Evolutionary conservation across 1,140 invertebrate species (phyloP), one percentile per base, ranked within the genome.

Genomic region (Lordiphosa clarofinis): DNA sequence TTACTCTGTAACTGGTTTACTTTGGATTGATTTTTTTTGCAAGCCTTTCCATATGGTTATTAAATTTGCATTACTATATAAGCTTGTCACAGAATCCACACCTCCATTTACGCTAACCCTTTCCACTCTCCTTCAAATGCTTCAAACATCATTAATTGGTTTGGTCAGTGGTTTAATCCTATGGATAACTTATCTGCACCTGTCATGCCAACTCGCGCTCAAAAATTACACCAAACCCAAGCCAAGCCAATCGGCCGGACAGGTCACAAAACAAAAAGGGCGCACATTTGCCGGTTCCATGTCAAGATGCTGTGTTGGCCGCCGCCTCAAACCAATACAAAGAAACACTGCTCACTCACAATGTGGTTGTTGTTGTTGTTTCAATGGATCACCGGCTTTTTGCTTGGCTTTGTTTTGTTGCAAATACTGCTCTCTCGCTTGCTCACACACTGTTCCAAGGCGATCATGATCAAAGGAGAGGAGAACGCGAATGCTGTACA

Each of bases 341-440:
- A 8, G n/a, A 49, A 15, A 49, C 15, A 49, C 28, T 19, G 28
- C 15, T 62, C 40, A 81, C 52, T 55, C 28, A 31, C 21, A 47
- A 42, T 56, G 38, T 50, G 24, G 6, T 72, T 72, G 15, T 21
- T 57, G 59, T 70, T 69, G 57, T 69, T 69, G 70, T 50, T 40
- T 66, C 57, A 84, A 82, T 82, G 78, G 78, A 82, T 84, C 78
- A 84, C 78, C 78, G 78, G 78, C 78, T 82, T 82, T 84, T 82
- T 82, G 73, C 72, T 84, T 63, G 68, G 46, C 70, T 52, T 79
- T 79, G 68, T 74, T 71, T 81, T 75, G 71, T 82, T 82, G 76
- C 33, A 38, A 37, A 67, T 72, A 52, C 38, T 42, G 69, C 68
- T 36, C 24, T 57, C 79, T 70, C 73, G 13, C 71, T 81, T 66